Percentiles rank a stretch among this genome's conserved stretches.
These are phyloP conservation scores for Sitta carolinensis DNA, from an alignment of 2,797 vertebrate genomes.

Conservation along the genomic window DNA sequence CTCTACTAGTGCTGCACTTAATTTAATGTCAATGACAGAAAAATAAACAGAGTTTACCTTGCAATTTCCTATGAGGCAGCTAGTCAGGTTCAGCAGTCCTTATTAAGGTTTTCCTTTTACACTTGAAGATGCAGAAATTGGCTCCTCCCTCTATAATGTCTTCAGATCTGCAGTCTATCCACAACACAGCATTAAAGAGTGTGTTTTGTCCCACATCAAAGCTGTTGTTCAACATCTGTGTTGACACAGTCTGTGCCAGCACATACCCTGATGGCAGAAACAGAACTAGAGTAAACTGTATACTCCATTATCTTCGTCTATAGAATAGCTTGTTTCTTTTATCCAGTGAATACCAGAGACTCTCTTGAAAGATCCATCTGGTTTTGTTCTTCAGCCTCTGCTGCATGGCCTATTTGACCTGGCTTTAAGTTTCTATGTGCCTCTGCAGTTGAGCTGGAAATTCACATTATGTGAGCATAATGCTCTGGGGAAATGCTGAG, in stretches of 20 bases:
- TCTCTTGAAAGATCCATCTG: neutral
- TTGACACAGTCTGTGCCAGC: neutral
- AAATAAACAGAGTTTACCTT: conserved; percentile 10
- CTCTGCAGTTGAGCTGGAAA: neutral
- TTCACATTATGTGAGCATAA: neutral
- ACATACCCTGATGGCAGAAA: neutral
- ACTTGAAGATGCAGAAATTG: neutral
- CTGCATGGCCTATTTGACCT: neutral
- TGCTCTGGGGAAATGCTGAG: neutral
- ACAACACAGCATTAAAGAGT: neutral
- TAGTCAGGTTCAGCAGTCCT: neutral
- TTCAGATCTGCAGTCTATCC: neutral
- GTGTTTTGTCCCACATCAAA: neutral
- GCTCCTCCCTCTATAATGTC: neutral
- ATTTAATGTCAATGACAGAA: neutral
- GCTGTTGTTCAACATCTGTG: neutral
- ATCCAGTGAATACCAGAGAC: neutral
- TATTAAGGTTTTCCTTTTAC: neutral
- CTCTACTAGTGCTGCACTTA: neutral
- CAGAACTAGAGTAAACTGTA: neutral
- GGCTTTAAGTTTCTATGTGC: neutral
- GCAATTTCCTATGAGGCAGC: neutral
- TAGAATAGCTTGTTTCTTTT: neutral
- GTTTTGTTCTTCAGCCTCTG: neutral
- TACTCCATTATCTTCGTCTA: neutral